These are phyloP conservation scores for Phyllostomus hastatus DNA, from an alignment of 2,113 vertebrate species.

Conservation along the genomic window DNA sequence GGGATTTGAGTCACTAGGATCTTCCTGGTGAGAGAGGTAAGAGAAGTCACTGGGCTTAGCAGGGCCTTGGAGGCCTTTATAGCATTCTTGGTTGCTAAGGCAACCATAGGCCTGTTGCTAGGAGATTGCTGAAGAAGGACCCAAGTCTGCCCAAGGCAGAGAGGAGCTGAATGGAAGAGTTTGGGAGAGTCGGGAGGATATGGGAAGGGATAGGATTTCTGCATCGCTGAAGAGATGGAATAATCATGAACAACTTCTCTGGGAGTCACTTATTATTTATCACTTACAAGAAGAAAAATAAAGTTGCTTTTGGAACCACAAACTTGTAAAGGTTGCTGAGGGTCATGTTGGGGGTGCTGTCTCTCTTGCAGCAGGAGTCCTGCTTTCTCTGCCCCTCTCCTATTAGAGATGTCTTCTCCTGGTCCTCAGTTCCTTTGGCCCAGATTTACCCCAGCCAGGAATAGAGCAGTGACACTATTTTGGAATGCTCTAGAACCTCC, in stretches of 20 bases:
- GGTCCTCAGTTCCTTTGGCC: background rate
- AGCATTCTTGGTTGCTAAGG: constrained; percentile 48
- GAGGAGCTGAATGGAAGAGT: background rate
- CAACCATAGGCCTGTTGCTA: constrained; percentile 63
- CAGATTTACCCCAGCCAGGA: background rate
- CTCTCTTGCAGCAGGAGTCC: background rate
- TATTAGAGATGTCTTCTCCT: background rate
- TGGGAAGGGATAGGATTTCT: constrained; percentile 17
- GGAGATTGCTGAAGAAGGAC: constrained; percentile 49
- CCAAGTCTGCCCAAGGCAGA: constrained; percentile 34
- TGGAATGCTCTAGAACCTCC: constrained; percentile 40
- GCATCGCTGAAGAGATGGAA: background rate
- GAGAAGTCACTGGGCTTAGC: constrained; percentile 28
- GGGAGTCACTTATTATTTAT: constrained; percentile 1
- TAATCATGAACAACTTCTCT: background rate
- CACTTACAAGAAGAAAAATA: constrained; percentile 65
- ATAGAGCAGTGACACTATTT: background rate
- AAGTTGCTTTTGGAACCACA: constrained; percentile 59
- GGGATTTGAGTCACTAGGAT: constrained; percentile 29
- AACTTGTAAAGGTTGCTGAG: constrained; percentile 6
- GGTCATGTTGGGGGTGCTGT: background rate
- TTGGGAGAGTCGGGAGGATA: background rate
- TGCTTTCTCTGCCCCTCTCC: background rate
- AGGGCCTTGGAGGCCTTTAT: constrained; percentile 20
- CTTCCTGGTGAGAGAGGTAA: constrained; percentile 43